A percentile compares a stretch with the other conserved stretches of the same genome.
These are phyloP conservation scores for Poecilia latipinna DNA, from an alignment of 2,113 vertebrate species.

Conservation along the genomic window DNA sequence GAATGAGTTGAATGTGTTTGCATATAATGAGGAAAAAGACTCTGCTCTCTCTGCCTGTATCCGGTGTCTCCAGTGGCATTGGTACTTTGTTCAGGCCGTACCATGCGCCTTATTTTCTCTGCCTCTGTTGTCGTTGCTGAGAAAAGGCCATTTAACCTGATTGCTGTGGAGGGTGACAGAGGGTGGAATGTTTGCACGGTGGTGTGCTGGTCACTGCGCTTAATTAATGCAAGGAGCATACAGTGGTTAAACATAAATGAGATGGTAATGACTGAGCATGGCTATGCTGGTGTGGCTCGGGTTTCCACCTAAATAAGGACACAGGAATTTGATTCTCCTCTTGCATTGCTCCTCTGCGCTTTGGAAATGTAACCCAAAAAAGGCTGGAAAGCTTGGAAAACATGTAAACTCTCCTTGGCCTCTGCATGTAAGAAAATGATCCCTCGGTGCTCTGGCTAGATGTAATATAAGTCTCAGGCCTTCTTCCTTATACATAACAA, in stretches of 20 bases:
- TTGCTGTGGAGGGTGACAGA: slow-evolving; percentile 48
- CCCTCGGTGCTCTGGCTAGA: not conserved
- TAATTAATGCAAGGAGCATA: slow-evolving; percentile 37
- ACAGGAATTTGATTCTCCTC: slow-evolving; percentile 37
- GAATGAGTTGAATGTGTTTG: slow-evolving; percentile 61
- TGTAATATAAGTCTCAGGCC: not conserved
- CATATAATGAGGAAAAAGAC: slow-evolving; percentile 65
- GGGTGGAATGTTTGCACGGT: slow-evolving; percentile 30
- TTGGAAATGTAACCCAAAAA: not conserved
- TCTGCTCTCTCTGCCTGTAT: slow-evolving; percentile 58
- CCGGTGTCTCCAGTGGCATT: slow-evolving; percentile 67
- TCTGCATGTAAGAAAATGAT: not conserved
- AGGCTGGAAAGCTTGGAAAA: not conserved
- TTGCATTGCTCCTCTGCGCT: slow-evolving; percentile 12
- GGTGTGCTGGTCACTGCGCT: slow-evolving; percentile 25
- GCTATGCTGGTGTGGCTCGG: slow-evolving; percentile 22
- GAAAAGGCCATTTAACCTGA: slow-evolving; percentile 70
- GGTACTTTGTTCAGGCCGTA: slow-evolving; percentile 57
- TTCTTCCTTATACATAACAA: not conserved
- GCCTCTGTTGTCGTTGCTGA: slow-evolving; percentile 65
- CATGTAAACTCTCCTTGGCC: not conserved
- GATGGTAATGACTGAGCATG: slow-evolving; percentile 58
- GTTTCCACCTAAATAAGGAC: slow-evolving; percentile 50
- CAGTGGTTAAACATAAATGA: slow-evolving; percentile 65
- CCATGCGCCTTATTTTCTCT: slow-evolving; percentile 53